A percentile compares a stretch with the other conserved stretches of the same genome.
Evolutionary conservation across 1,140 invertebrate genomes (phyloP).

Genomic region (Pantala flavescens): DNA sequence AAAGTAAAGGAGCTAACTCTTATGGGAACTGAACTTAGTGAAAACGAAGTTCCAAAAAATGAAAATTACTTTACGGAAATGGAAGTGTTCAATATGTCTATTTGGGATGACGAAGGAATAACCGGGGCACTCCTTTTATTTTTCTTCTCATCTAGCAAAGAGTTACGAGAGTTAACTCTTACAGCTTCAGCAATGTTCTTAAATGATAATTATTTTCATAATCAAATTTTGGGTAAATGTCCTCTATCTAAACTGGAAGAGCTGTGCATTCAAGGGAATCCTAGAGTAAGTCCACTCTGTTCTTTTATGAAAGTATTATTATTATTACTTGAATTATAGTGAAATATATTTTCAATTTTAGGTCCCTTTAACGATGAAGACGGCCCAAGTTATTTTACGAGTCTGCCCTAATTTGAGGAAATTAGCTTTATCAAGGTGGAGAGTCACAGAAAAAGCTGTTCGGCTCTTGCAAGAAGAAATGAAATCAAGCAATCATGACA

Average conservation of each 20-base stretch:
- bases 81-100: constrained; percentile 6
- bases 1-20: not conserved
- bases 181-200: not conserved
- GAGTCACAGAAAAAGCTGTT: not conserved
- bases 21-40: constrained; percentile 9
- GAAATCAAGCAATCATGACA: not conserved
- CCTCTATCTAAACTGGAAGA: not conserved
- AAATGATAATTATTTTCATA: not conserved
- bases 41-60: constrained; percentile 3
- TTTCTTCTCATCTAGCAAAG: not conserved
- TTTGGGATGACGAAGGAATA: constrained; percentile 11
- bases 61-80: constrained; percentile 11
- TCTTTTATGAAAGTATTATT: too few species aligned
- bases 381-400: not conserved
- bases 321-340: too few species aligned
- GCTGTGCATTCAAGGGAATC: constrained; percentile 12
- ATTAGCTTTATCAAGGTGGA: not conserved
- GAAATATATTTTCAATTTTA: not conserved
- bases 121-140: not conserved
- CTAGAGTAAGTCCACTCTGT: not conserved
- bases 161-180: not conserved
- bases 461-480: not conserved
- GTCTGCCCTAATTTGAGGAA: not conserved
- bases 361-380: not conserved
- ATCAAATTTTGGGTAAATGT: not conserved